Base-by-base conservation (phyloP, 2,797 vertebrate genomes). In the Dendrocincla fuliginosa region DNA sequence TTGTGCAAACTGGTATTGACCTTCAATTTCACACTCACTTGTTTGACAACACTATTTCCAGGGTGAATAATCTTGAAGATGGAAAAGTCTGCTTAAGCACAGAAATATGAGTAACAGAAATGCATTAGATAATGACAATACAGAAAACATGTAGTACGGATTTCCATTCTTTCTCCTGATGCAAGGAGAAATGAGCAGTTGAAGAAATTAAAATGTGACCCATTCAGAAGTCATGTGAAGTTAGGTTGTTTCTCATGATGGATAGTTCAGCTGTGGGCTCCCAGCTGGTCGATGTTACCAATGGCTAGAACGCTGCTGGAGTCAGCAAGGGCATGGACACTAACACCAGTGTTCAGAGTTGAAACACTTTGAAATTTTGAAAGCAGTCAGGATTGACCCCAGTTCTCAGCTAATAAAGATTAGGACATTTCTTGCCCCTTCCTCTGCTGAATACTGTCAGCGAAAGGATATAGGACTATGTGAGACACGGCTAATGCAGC, bases 371-470 rank as follows among this genome's bases (percentile, higher is more conserved):
- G 55, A 63, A 78, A 73, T 88, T 57, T 85, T 84, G 73, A 80
- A 94, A 94, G 75, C 69, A 57, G 65, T 35, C 57, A 55, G 9
- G 4, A 17, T 86, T 93, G 81, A 90, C 32, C 25, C 19, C 20
- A 75, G 0, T 55, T 50, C 79, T 56, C 70, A 87, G 11, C 6
- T 91, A 71, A 71, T 37, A 16, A n/a, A 6, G 13, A 78, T 79
- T 59, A 78, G 65, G 44, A 84, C 8, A 47, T 79, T 90, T 89
- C 69, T 88, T 84, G 55, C 35, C 32, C 41, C n/a, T 82, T 92
- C 42, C 61, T 88, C 67, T 74, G 49, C 59, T 90, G n/a, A 47
- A 59, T 84, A 9, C 25, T 64, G 19, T 50, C 46, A 88, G 65
- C 20, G 55, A 46, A 78, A 90, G 53, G 22, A 65, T 53, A 52